These are phyloP conservation scores for Phthorimaea operculella DNA, from an alignment of 1,140 invertebrate genomes.

Conservation along the genomic window DNA sequence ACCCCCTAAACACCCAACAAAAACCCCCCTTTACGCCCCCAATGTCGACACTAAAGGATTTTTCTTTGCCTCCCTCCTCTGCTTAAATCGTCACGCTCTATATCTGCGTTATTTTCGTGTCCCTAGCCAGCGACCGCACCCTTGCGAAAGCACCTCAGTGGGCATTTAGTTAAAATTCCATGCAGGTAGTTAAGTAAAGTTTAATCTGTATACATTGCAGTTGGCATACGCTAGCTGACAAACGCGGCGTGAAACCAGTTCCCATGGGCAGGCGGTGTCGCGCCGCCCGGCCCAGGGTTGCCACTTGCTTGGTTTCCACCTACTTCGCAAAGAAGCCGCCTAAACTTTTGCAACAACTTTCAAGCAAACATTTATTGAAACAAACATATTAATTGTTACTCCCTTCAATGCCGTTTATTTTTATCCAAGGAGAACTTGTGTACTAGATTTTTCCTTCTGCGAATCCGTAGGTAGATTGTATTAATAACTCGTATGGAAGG, in stretches of 20 bases:
- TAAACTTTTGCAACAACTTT: not conserved
- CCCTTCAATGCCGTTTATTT: constrained; percentile 1
- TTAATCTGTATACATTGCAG: not conserved
- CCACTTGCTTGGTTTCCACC: not conserved
- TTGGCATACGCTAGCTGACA: constrained; percentile 25
- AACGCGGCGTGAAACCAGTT: constrained; percentile 46
- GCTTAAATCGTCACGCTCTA: constrained; percentile 20
- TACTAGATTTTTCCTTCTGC: not conserved
- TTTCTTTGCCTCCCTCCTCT: constrained; percentile 37
- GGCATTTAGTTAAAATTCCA: constrained; percentile 1
- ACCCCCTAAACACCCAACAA: constrained; percentile 56
- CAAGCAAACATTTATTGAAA: constrained; percentile 1
- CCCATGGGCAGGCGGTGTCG: constrained; percentile 26
- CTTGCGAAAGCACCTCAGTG: not conserved
- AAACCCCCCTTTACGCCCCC: constrained; percentile 32
- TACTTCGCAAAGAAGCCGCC: not conserved
- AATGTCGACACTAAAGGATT: constrained; percentile 55
- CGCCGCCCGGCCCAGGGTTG: not conserved
- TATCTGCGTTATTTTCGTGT: not conserved
- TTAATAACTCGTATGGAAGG: not conserved
- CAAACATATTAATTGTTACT: not conserved
- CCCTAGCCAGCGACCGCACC: no score
- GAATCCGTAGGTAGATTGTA: not conserved
- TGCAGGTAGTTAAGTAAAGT: not conserved
- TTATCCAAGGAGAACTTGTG: not conserved